Conservation (phyloP, 2,113 vertebrate species). For the Orientallactaga bullata region DNA sequence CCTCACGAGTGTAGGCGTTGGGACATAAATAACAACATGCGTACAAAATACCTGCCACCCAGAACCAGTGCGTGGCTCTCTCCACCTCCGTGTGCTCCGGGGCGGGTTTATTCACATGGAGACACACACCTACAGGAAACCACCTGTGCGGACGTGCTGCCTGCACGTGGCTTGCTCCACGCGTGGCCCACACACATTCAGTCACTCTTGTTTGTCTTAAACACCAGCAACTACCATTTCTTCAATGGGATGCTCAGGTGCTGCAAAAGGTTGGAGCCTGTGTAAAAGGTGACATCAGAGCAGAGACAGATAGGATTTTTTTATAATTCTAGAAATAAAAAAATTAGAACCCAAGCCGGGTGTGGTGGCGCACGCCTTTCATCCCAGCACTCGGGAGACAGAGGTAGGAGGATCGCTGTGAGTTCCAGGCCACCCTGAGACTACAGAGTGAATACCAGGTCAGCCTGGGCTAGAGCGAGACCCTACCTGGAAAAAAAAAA, state of each 20-base stretch:
- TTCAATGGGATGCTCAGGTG: not conserved
- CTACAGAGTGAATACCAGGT: too few species aligned
- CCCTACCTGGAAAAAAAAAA: not conserved
- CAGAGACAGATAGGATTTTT: not conserved
- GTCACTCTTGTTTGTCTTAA: not conserved
- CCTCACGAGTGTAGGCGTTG: constrained; percentile 56
- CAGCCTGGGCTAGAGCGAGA: too few species aligned
- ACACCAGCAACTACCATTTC: not conserved
- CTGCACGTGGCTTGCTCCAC: constrained; percentile 3
- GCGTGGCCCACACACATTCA: not conserved
- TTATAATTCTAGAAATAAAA: not conserved
- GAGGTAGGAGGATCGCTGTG: too few species aligned
- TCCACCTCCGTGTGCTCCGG: not conserved
- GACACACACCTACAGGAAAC: not conserved
- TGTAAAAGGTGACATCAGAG: not conserved
- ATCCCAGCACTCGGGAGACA: too few species aligned
- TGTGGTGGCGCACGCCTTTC: too few species aligned
- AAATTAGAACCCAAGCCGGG: not conserved
- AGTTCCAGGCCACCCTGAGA: too few species aligned
- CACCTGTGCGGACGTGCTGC: not conserved
- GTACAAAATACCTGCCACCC: constrained; percentile 70
- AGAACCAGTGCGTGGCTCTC: constrained; percentile 1
- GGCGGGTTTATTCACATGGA: not conserved
- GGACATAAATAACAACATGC: constrained; percentile 75
- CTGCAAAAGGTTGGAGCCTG: not conserved